These are phyloP conservation scores for Thysanoteuthis rhombus DNA, from an alignment of 2,888 invertebrate genomes.

Conservation along the genomic window DNA sequence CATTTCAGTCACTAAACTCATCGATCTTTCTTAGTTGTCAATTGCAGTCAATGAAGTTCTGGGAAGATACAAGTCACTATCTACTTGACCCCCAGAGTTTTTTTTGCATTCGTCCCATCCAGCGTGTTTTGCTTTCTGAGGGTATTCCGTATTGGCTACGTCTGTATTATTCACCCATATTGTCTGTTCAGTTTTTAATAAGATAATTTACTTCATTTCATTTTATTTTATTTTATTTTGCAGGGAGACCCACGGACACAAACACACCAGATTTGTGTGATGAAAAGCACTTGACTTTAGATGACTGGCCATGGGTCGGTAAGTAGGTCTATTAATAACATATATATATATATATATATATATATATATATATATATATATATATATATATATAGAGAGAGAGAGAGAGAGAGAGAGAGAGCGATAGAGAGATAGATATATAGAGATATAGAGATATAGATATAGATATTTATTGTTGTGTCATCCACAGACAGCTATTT, in stretches of 20 bases:
- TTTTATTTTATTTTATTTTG: slow-evolving; percentile 20
- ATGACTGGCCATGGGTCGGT: slow-evolving; percentile 65
- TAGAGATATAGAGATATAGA: not conserved
- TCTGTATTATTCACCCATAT: too few species aligned
- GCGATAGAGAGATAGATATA: too few species aligned
- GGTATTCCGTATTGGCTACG: not conserved
- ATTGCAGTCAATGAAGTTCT: too few species aligned
- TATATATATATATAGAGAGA: slow-evolving; percentile 12
- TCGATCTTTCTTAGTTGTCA: too few species aligned
- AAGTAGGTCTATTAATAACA: slow-evolving; percentile 33
- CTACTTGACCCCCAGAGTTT: too few species aligned
- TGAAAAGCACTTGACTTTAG: slow-evolving; percentile 46
- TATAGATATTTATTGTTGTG: too few species aligned
- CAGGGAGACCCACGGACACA: slow-evolving; percentile 42
- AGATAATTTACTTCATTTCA: not conserved
- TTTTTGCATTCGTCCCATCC: too few species aligned
- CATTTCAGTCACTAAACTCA: too few species aligned
- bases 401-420: not conserved
- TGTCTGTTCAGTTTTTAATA: not conserved
- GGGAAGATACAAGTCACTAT: too few species aligned
- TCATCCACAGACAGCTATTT: too few species aligned
- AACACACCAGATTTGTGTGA: slow-evolving; percentile 57
- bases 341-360: slow-evolving; percentile 23
- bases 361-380: not conserved
- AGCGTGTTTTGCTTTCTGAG: too few species aligned